Evolutionary conservation across 1,140 invertebrate genomes (phyloP), one percentile per base, ranked within the genome.

Genomic region (Adoxophyes honmai): DNA sequence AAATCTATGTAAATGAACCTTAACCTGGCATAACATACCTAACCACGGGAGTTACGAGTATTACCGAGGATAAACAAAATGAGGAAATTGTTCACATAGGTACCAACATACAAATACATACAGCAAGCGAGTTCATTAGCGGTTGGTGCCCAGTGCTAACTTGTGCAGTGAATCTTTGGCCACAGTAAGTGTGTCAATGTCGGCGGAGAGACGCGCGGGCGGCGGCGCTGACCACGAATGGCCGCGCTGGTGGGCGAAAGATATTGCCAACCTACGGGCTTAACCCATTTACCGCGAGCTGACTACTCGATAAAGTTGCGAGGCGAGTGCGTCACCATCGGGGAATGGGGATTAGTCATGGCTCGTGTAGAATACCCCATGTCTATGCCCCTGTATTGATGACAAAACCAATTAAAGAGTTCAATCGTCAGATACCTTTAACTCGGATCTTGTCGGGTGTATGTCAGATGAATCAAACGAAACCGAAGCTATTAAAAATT

Each of bases 121-220:
- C 42, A 48, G 9, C 42, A 48, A 48, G 42, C 21, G 42, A 13
- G 18, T 48, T 48, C 42, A 48, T 48, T 28, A 48, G 21, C 21
- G 21, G 42, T 48, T 21, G 42, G 16, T 48, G 42, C 16, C 39
- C 39, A 48, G 42, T 48, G 42, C 42, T 48, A 48, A 48, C 16
- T 48, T 33, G 42, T 33, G 21, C 18, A 16, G 42, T 48, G 21
- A 48, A 48, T 48, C 42, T 48, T 48, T 33, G 42, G 42, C 42
- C 42, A 48, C 16, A 48, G 42, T 48, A 48, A 21, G 42, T 48
- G 16, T 48, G 42, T 48, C 42, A 48, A 48, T 48, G 42, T 48
- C 42, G 21, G 21, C 21, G 21, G 21, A 28, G 6, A 2, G 21
- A 6, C 2, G 2, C 21, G 21, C 42, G 16, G 14, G 42, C 42